These are phyloP conservation scores for Galerucella pusilla DNA, from an alignment of 2,888 invertebrate genomes.

Conservation along the genomic window DNA sequence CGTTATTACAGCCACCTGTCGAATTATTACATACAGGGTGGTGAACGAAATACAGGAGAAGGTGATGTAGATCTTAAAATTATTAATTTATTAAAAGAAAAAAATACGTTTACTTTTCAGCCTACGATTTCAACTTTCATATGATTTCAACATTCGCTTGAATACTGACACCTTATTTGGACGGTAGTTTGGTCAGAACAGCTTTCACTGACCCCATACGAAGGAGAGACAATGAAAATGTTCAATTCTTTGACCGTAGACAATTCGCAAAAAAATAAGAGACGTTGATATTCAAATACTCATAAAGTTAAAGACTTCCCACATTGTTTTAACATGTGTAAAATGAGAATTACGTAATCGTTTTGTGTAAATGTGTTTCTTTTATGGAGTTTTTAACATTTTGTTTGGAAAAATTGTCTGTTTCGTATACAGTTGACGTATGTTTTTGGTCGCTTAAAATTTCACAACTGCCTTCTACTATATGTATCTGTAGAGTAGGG, in stretches of 20 bases:
- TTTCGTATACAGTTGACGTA: too few species aligned
- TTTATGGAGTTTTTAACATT: neutral
- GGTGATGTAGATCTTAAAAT: neutral
- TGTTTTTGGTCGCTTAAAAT: too few species aligned
- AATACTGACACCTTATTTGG: constrained; percentile 2
- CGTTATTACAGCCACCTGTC: neutral
- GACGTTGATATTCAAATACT: neutral
- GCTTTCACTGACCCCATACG: neutral
- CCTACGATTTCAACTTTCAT: neutral
- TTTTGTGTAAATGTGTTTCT: neutral
- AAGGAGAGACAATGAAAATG: neutral
- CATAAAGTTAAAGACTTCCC: neutral
- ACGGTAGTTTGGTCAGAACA: neutral
- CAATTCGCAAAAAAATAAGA: too few species aligned
- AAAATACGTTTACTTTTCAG: neutral
- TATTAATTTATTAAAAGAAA: neutral
- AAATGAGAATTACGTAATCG: neutral
- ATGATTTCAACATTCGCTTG: neutral
- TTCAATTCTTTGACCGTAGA: neutral
- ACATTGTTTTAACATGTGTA: neutral
- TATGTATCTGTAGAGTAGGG: too few species aligned
- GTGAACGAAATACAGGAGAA: neutral
- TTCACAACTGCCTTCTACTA: too few species aligned
- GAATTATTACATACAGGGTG: constrained; percentile 4
- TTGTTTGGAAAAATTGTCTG: neutral